Base-by-base conservation (phyloP, 2,113 vertebrate genomes). In the Sminthopsis crassicaudata region DNA sequence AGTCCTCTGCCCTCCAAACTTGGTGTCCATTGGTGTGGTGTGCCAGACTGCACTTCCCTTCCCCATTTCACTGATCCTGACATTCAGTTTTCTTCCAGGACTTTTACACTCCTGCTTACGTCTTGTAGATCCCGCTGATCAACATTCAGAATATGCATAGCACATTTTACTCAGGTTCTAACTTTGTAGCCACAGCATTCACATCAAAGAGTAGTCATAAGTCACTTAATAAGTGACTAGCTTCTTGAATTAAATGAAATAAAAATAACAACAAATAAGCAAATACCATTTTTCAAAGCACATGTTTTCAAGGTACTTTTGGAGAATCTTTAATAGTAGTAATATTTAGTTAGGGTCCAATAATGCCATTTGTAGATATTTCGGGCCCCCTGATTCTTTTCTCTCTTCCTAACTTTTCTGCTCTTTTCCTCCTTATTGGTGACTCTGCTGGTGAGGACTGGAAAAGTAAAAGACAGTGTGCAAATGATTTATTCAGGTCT, bases 351-450 rank as follows among this genome's bases (percentile, higher is more conserved):
- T 67, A 90, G 46, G 93, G 8, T 46, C 9, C 92, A 92, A 89
- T 26, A 51, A 95, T 46, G 42, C 16, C 84, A 91, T 19, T 1
- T 90, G 14, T 50, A 30, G 24, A 8, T 46, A 95, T 94, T 92
- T 89, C 50, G 91, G 76, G 67, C 53, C 53, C 90, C 92, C 90
- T 92, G 25, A 55, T 89, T 92, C 94, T 46, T 92, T 46, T 67
- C 30, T 60, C 27, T 36, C 57, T 60, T 60, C 27, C 57, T 36
- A 67, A 67, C 27, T 36, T 67, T 67, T 67, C 30, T 67, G 27
- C 57, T 67, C 11, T 23, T 67, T 67, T 67, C 27, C 57, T 67
- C 30, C 27, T 67, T 4, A 67, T 67, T 67, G 55, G 27, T 36
- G 27, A 67, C 57, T 67, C 2, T 36, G 27, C 27, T 67, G 57